Evolutionary conservation across 1,140 invertebrate species (phyloP).

Genomic region (Hyposmocoma kahamanoa): DNA sequence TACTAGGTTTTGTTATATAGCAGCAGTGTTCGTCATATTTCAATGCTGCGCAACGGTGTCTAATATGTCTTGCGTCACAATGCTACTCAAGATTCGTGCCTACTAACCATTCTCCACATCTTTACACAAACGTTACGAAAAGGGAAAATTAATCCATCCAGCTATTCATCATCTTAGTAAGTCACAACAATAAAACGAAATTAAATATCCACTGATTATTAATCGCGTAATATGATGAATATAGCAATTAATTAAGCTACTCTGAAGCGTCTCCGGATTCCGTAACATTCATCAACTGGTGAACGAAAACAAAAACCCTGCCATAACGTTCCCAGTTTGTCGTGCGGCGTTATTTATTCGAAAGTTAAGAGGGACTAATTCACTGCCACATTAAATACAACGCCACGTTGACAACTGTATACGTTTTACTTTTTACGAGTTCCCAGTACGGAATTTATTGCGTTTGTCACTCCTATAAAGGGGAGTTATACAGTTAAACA

Average conservation of each 20-base stretch:
- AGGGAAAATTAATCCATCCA: too few relatives aligned
- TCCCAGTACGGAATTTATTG: constrained; percentile 47
- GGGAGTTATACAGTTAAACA: constrained; percentile 38
- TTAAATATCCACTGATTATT: constrained; percentile 24
- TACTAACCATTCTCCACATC: too few relatives aligned
- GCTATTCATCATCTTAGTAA: constrained; percentile 25
- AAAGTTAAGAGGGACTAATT: constrained; percentile 47
- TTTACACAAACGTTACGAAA: too few relatives aligned
- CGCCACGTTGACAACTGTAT: constrained; percentile 44
- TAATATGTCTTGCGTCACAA: constrained; percentile 14
- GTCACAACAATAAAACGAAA: constrained; percentile 17
- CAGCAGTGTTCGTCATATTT: too few relatives aligned
- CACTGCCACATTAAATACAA: constrained; percentile 38
- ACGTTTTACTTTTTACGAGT: constrained; percentile 50
- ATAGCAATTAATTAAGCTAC: constrained; percentile 37
- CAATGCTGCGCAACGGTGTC: constrained; percentile 10
- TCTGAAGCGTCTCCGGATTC: background rate
- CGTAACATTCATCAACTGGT: background rate
- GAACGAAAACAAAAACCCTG: background rate
- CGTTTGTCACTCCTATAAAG: constrained; percentile 35
- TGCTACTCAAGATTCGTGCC: too few relatives aligned
- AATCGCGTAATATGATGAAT: constrained; percentile 41
- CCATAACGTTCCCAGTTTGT: background rate
- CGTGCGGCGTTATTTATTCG: constrained; percentile 39
- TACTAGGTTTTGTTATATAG: too few relatives aligned